Percentiles rank a stretch among this genome's conserved stretches.
Conservation (phyloP, 2,888 invertebrate genomes). For the Eubasilissa splendida region DNA sequence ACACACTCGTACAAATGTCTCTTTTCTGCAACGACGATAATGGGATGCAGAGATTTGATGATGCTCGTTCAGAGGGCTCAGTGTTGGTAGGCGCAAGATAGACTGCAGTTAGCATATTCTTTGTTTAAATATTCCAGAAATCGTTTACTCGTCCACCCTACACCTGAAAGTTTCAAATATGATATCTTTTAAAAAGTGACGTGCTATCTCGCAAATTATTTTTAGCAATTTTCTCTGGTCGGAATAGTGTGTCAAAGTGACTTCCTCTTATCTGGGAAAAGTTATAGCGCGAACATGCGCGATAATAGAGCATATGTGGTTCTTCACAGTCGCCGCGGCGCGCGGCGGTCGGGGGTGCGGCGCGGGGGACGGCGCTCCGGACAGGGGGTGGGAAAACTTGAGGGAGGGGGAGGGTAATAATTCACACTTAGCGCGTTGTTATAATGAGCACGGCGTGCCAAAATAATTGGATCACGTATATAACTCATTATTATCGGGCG, state of each 20-base stretch:
- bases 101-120: too few relatives aligned
- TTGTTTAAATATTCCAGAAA: too few relatives aligned
- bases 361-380: background rate
- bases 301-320: slow-evolving; percentile 48
- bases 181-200: too few relatives aligned
- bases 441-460: slow-evolving; percentile 73
- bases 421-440: slow-evolving; percentile 71
- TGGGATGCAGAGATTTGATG: too few relatives aligned
- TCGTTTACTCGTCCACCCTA: too few relatives aligned
- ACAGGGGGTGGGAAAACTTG: background rate
- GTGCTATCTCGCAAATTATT: background rate
- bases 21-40: too few relatives aligned
- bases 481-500: slow-evolving; percentile 74
- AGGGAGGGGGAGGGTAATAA: slow-evolving; percentile 65
- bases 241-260: slow-evolving; percentile 54
- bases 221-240: slow-evolving; percentile 2
- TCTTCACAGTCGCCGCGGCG: slow-evolving; percentile 7
- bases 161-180: too few relatives aligned
- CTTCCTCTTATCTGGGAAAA: slow-evolving; percentile 43
- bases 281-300: slow-evolving; percentile 41
- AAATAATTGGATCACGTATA: slow-evolving; percentile 76
- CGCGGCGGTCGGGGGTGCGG: slow-evolving; percentile 11
- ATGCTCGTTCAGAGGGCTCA: too few relatives aligned
- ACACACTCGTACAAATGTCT: too few relatives aligned
- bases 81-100: too few relatives aligned